These are phyloP conservation scores for Halcyon smyrnensis DNA, from an alignment of 2,797 vertebrate genomes.

Conservation along the genomic window DNA sequence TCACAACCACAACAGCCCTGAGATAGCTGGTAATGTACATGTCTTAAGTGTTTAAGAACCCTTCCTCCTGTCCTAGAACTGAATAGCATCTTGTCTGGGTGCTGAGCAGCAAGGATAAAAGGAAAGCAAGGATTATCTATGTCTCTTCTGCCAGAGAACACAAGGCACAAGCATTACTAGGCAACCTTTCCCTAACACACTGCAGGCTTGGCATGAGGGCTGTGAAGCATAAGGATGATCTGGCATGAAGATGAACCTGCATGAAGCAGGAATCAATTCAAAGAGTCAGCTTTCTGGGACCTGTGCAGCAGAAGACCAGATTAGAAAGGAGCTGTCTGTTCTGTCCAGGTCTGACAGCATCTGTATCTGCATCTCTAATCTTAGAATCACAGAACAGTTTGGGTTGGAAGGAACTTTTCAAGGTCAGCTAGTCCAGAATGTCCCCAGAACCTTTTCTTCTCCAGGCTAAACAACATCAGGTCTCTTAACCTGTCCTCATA, in stretches of 20 bases:
- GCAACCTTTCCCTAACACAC: neutral
- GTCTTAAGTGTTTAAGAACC: neutral
- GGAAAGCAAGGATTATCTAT: neutral
- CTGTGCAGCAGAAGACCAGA: neutral
- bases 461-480: no score
- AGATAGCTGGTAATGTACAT: neutral
- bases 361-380: no score
- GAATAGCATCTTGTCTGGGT: neutral
- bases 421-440: no score
- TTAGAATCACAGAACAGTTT: no score
- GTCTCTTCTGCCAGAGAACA: neutral
- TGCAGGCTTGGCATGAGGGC: neutral
- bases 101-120: neutral
- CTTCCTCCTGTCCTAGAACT: neutral
- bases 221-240: neutral
- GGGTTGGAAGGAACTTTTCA: no score
- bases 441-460: neutral
- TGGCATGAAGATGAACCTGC: neutral
- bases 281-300: neutral
- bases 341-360: neutral
- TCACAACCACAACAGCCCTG: neutral
- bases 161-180: neutral
- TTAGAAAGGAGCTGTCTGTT: neutral
- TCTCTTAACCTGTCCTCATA: no score
- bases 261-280: neutral